phyloP scores from a whole-genome alignment of 2,888 invertebrate genomes.

The Pristionchus mayeri region DNA sequence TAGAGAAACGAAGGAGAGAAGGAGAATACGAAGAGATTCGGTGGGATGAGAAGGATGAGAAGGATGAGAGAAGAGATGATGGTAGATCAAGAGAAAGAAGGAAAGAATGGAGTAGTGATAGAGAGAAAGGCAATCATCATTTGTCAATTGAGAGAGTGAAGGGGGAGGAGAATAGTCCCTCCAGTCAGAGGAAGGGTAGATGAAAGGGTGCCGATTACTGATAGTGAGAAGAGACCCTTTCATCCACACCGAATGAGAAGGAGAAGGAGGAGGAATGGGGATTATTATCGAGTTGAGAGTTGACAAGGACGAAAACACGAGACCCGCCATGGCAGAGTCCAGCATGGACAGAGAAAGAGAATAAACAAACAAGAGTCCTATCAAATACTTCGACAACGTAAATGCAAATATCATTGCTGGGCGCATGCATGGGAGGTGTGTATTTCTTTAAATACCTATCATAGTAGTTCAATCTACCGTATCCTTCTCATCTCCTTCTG shows the following conservation, averaged over 20 bases:
- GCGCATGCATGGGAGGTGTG: no score
- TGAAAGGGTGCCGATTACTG: slow-evolving; percentile 46
- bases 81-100: neutral
- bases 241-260: slow-evolving; percentile 42
- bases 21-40: slow-evolving; percentile 17
- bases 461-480: neutral
- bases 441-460: no score
- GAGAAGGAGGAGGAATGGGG: neutral
- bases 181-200: neutral
- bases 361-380: neutral
- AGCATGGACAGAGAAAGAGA: neutral
- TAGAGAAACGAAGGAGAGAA: neutral
- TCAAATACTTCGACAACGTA: no score
- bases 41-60: neutral
- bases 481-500: neutral
- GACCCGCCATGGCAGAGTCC: neutral
- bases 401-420: no score
- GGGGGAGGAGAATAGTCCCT: slow-evolving; percentile 3
- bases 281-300: neutral
- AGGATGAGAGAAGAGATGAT: neutral
- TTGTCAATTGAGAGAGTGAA: slow-evolving; percentile 40
- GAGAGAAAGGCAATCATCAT: slow-evolving; percentile 44
- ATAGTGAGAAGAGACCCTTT: slow-evolving; percentile 42
- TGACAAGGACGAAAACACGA: slow-evolving; percentile 4
- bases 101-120: neutral